These are phyloP conservation scores for Acrocephalus scirpaceus DNA, from an alignment of 2,797 vertebrate genomes.

Conservation along the genomic window DNA sequence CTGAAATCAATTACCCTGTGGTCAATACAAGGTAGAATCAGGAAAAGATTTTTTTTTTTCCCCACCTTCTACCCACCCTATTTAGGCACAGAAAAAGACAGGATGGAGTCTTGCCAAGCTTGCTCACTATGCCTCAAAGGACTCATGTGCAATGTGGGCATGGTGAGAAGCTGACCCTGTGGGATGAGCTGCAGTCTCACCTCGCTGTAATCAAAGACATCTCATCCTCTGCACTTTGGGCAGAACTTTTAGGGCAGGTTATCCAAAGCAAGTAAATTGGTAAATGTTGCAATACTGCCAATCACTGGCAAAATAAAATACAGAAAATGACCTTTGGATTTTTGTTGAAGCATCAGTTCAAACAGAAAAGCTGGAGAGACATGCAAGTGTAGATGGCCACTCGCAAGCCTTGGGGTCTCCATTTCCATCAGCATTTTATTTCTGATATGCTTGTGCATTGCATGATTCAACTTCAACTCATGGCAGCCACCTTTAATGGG, in stretches of 20 bases:
- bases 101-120: not conserved
- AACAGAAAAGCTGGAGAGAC: not conserved
- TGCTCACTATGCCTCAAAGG: not conserved
- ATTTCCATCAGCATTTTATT: not conserved
- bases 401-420: not conserved
- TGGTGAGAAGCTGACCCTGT: not conserved
- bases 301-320: not conserved
- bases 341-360: not conserved
- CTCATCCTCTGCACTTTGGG: not conserved
- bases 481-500: not conserved
- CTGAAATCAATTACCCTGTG: not conserved
- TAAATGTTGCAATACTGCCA: not conserved
- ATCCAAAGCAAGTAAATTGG: not conserved
- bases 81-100: not conserved
- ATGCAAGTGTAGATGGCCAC: not conserved
- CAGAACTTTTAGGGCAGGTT: not conserved
- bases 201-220: not conserved
- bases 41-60: not conserved
- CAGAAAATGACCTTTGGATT: not conserved
- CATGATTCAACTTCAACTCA: not conserved
- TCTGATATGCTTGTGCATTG: not conserved
- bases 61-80: not conserved
- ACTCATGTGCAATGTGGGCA: not conserved
- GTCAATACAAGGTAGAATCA: not conserved
- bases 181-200: not conserved